A percentile compares a stretch with the other conserved stretches of the same genome.
phyloP scores from a whole-genome alignment of 2,113 vertebrate species.

The Gopherus evgoodei region DNA sequence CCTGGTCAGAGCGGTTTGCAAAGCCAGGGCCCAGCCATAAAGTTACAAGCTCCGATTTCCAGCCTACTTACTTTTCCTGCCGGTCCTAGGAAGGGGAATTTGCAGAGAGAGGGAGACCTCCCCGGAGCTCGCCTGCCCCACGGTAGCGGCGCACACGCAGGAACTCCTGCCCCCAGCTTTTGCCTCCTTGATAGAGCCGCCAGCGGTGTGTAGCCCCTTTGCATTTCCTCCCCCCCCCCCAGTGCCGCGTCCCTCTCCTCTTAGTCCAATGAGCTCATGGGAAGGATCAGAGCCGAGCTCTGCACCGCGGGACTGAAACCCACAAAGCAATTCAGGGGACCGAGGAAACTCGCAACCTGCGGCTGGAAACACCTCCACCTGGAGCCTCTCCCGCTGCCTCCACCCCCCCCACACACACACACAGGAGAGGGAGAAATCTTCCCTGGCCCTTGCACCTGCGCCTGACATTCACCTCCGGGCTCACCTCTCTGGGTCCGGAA shows the following conservation, averaged over 20 bases:
- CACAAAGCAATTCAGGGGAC: background rate
- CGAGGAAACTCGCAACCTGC: background rate
- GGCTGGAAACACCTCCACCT: background rate
- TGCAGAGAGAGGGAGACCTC: too few species aligned
- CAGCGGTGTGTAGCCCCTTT: background rate
- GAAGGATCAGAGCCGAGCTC: background rate
- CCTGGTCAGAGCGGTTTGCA: too few species aligned
- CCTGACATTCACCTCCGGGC: background rate
- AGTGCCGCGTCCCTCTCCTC: too few species aligned
- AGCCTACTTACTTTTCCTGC: background rate
- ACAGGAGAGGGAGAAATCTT: background rate
- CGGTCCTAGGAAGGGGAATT: background rate
- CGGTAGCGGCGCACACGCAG: background rate
- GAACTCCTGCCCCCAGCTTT: background rate
- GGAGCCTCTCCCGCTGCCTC: background rate
- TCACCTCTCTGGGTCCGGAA: background rate
- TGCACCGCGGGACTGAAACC: too few species aligned
- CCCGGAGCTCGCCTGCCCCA: background rate
- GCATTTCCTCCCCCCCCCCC: background rate
- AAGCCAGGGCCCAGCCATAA: background rate
- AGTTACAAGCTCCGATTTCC: background rate
- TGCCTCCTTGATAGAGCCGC: background rate
- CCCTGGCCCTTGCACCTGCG: background rate
- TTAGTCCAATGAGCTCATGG: background rate
- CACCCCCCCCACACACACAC: too few species aligned